Percentiles rank a stretch among this genome's conserved stretches.
These are phyloP conservation scores for Brachypteracias leptosomus DNA, from an alignment of 2,113 vertebrate genomes.

Conservation along the genomic window DNA sequence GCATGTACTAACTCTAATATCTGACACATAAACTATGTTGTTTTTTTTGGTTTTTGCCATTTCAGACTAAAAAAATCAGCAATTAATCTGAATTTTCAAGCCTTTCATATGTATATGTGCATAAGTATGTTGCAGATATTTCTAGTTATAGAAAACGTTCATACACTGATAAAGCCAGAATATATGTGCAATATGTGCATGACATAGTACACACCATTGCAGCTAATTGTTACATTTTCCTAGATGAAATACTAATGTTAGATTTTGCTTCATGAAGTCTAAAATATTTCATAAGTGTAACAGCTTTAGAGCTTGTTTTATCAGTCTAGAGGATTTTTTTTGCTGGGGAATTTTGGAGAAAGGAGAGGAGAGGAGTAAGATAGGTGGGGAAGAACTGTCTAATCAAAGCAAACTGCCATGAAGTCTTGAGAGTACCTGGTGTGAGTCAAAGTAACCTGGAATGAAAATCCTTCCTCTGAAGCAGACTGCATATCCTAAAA, in stretches of 20 bases:
- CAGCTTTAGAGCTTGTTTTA: neutral
- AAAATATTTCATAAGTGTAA: neutral
- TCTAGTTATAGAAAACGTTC: neutral
- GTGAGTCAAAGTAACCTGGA: neutral
- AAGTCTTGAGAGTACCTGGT: neutral
- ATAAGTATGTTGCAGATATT: neutral
- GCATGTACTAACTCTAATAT: too few species aligned
- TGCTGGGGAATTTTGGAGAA: neutral
- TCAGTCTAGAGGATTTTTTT: neutral
- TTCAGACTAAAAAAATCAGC: neutral
- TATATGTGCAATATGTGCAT: too few species aligned
- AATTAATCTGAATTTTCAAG: neutral
- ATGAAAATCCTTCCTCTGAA: neutral
- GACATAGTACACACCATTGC: neutral
- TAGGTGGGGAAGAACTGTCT: neutral
- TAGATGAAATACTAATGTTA: neutral
- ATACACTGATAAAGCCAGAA: neutral
- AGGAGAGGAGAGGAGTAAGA: neutral
- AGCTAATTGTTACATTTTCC: neutral
- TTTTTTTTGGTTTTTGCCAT: neutral
- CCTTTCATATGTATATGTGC: rapidly evolving
- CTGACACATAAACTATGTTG: neutral
- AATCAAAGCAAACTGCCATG: neutral
- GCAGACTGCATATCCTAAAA: neutral
- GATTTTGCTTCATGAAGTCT: neutral